Evolutionary conservation across 2,888 invertebrate species (phyloP), one percentile per base, ranked within the genome.

Genomic region (Apotomis betuletana): DNA sequence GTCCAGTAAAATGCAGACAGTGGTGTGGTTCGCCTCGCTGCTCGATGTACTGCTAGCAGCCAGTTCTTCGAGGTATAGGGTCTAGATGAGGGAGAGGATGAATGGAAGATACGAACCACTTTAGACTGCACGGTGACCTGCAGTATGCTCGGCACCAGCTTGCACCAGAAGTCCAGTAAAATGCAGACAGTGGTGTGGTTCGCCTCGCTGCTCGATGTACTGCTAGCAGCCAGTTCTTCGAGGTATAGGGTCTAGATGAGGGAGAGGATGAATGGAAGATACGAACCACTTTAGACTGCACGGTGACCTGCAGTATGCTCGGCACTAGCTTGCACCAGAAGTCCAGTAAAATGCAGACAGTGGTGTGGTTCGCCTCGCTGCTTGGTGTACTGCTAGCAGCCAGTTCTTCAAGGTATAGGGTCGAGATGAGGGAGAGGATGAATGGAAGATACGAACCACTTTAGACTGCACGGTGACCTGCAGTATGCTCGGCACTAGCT

Each of bases 301-400:
- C 86, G 52, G 99, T 96, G 71, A 99, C 94, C 86, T 99, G 98
- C 75, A 99, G 94, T 72, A 99, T 96, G 75, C 97, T 97, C 0
- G 99, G 99, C 54, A 99, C 99, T 5, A 99, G 97, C 90, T 99
- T 97, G 65, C 98, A 97, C 99, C 99, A 99, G 94, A 99, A 99
- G 92, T 99, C 99, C 79, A 99, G 96, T 69, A 99, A 94, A 77
- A 98, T 97, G 77, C 96, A 96, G 90, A 96, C 95, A 0, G 96
- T 96, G 12, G 95, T 93, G 81, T 96, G 94, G 82, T 96, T 96
- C 12, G 95, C 94, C 83, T 97, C 97, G 52, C 94, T 94, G 84
- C 94, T 95, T 77, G 95, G 96, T 77, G 94, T 91, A 83, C 95
- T 94, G 58, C 93, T 94, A 61, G 94, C 94, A 1, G 97, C 96